Base-by-base conservation (phyloP, 2,113 vertebrate genomes). In the Siniperca chuatsi region DNA sequence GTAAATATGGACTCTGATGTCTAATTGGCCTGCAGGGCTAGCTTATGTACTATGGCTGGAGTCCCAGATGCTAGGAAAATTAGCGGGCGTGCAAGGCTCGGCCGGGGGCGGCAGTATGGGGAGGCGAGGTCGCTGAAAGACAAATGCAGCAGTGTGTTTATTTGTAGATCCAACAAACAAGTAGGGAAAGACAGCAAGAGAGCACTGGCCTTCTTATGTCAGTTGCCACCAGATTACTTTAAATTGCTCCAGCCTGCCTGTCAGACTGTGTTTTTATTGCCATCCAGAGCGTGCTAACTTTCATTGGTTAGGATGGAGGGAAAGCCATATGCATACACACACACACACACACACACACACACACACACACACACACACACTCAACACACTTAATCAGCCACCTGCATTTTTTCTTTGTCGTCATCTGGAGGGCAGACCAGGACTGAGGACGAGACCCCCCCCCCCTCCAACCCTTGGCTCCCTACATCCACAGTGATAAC, bases 11-110 rank as follows among this genome's bases (percentile, higher is more conserved):
- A 90, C 89, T 81, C 71, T 71, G 77, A 67, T 77, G 77, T 79
- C 86, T 94, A 95, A 94, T 95, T 95, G 90, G 92, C 82, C 90
- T 89, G 79, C 37, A 83, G 91, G 90, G 87, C 85, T 85, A 79
- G 77, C 83, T 83, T 62, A 81, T 91, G 75, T 83, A 54, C 73
- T 44, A 66, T 75, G 75, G 70, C 81, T 79, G 15, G 60, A 81
- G 74, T 92, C 85, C 86, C 82, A 93, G 83, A 87, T 86, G 88
- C 78, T 93, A 37, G 90, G 89, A 89, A 92, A 93, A 95, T 90
- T 82, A 91, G 84, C 52, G 46, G 74, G 81, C 37, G 55, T 71
- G 84, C 72, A 76, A 78, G 83, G 82, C 78, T 61, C 48, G 16
- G 67, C 66, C 21, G 52, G 75, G 78, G 82, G 78, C 35, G 18